phyloP scores from a whole-genome alignment of 2,113 vertebrate species.

The Beaufortia kweichowensis region DNA sequence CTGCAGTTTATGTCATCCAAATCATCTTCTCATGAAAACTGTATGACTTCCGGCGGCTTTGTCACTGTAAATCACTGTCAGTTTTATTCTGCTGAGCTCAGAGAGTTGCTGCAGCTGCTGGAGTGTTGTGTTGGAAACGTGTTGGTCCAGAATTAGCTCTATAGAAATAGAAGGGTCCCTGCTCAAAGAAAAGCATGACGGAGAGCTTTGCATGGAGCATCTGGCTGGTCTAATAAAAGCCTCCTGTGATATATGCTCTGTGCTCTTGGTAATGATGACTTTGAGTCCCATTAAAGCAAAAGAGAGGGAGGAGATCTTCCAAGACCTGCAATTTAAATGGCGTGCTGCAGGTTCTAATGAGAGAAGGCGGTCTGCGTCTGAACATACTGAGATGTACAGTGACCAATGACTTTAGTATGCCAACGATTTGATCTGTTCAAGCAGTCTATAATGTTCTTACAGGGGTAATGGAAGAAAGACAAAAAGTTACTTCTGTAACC shows the following conservation, averaged over 20 bases:
- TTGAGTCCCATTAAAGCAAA: conserved; percentile 67
- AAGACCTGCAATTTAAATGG: conserved; percentile 68
- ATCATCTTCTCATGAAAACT: no score
- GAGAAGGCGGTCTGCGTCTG: conserved; percentile 42
- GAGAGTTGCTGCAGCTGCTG: background rate
- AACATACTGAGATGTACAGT: background rate
- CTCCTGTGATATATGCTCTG: conserved; percentile 63
- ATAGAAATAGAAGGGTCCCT: conserved; percentile 54
- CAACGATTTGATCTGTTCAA: background rate
- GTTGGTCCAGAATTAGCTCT: conserved; percentile 52
- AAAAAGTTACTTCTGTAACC: background rate
- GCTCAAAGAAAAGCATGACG: conserved; percentile 26
- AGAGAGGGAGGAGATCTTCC: conserved; percentile 63
- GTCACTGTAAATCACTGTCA: no score
- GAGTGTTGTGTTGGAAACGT: background rate
- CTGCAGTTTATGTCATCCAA: no score
- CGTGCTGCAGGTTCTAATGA: conserved; percentile 62
- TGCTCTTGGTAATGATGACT: conserved; percentile 71
- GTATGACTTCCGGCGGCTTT: no score
- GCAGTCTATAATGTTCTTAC: no score
- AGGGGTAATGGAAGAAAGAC: no score
- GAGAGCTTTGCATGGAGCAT: conserved; percentile 52
- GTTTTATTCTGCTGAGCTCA: no score
- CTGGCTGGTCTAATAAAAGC: conserved; percentile 67
- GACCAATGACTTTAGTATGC: background rate